Evolutionary conservation across 2,113 vertebrate genomes (phyloP).

Genomic region (Erythrocercus mccallii): DNA sequence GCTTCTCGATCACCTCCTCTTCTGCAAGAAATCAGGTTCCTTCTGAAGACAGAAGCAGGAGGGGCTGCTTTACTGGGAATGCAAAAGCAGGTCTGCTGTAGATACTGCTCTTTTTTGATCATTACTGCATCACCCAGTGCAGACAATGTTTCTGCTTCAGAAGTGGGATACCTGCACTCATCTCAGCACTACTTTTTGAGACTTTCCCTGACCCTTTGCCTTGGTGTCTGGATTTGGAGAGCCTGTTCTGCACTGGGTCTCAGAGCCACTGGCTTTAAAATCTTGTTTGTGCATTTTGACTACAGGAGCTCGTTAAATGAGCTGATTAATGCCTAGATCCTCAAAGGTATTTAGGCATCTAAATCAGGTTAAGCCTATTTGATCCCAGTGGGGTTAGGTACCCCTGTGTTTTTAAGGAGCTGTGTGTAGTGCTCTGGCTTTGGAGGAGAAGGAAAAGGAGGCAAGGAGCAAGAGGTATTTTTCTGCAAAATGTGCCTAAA

Average conservation of each 20-base stretch:
- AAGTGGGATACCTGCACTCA: background rate
- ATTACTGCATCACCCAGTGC: background rate
- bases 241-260: background rate
- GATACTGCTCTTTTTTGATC: background rate
- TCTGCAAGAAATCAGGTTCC: background rate
- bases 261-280: slow-evolving; percentile 1
- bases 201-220: background rate
- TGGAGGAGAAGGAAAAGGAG: background rate
- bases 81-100: background rate
- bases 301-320: background rate
- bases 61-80: background rate
- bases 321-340: slow-evolving; percentile 11
- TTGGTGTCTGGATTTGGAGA: background rate
- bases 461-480: background rate
- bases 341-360: background rate
- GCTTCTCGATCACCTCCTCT: background rate
- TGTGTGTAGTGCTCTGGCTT: background rate
- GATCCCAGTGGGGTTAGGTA: background rate
- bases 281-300: slow-evolving; percentile 27
- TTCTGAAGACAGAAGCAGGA: background rate
- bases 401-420: background rate
- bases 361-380: background rate
- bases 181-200: background rate
- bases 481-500: background rate
- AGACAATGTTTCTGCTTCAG: background rate